Conservation (phyloP, 2,113 vertebrate genomes). For the Nerophis lumbriciformis region DNA sequence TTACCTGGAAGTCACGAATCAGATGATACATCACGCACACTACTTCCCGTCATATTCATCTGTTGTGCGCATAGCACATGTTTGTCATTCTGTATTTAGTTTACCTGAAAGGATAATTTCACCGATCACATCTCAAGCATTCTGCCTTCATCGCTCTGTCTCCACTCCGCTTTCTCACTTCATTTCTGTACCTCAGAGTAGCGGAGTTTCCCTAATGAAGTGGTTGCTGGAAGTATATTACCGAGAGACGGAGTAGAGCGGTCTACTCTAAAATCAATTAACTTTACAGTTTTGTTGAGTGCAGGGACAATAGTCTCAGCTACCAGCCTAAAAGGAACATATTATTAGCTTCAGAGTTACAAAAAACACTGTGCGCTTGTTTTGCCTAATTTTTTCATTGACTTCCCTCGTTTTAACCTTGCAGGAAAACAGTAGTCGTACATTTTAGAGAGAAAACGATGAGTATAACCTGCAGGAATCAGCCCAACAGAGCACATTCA, state of each 20-base stretch:
- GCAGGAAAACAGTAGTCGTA: too few relatives aligned
- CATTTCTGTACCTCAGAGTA: conserved; percentile 51
- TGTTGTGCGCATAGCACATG: conserved; percentile 5
- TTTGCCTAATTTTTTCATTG: conserved; percentile 25
- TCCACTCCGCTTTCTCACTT: conserved; percentile 49
- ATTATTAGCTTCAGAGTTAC: conserved; percentile 36
- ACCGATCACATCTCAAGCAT: conserved; percentile 19
- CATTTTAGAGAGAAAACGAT: too few relatives aligned
- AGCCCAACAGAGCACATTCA: too few relatives aligned
- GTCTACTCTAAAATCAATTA: conserved; percentile 70
- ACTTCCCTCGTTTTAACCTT: too few relatives aligned
- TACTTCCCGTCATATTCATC: conserved; percentile 2
- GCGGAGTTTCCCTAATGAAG: conserved; percentile 66
- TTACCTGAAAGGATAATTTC: conserved; percentile 30
- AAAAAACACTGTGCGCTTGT: not conserved
- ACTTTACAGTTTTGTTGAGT: conserved; percentile 65
- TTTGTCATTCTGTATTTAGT: conserved; percentile 36
- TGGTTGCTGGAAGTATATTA: conserved; percentile 69
- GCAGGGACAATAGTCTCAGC: conserved; percentile 46
- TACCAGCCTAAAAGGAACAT: conserved; percentile 39
- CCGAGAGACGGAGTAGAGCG: conserved; percentile 61
- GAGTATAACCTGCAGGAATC: too few relatives aligned
- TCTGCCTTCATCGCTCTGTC: conserved; percentile 25
- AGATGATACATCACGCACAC: conserved; percentile 26
- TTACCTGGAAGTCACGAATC: conserved; percentile 54